These are phyloP conservation scores for Porites australiensis DNA, from an alignment of 64 coral and sea anemone species.

Conservation along the genomic window DNA sequence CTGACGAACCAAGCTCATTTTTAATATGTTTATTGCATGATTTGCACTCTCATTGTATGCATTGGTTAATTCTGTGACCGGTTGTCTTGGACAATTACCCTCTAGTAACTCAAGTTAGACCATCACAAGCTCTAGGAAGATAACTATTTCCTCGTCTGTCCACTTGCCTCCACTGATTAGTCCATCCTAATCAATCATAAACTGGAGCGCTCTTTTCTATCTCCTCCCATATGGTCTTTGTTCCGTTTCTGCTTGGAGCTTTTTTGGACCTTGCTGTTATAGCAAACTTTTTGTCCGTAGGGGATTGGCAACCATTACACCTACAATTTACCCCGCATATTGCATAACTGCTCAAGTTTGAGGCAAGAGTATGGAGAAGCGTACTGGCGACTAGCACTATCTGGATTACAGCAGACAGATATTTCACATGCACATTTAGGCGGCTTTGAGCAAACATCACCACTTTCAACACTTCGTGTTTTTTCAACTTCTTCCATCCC, in stretches of 20 bases:
- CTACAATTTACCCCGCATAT: neutral
- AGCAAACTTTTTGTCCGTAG: too few species aligned
- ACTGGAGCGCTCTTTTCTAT: neutral
- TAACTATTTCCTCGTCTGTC: conserved; percentile 5
- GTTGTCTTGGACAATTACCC: too few species aligned
- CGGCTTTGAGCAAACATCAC: neutral
- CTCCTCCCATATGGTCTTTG: neutral
- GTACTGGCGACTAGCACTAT: neutral
- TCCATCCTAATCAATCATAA: neutral
- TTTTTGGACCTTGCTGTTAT: too few species aligned
- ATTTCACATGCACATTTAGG: conserved; percentile 2
- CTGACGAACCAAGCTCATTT: too few species aligned
- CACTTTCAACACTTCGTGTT: too few species aligned
- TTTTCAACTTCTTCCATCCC: neutral
- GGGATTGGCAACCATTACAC: too few species aligned
- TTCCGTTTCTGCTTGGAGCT: too few species aligned
- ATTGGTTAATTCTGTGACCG: too few species aligned
- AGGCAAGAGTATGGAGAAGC: neutral
- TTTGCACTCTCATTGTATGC: too few species aligned
- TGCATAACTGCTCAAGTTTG: neutral
- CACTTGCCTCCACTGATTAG: neutral
- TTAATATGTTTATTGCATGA: too few species aligned
- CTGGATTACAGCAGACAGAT: neutral
- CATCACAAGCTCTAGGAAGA: neutral
- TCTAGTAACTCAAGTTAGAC: too few species aligned